Percentiles rank a stretch among this genome's conserved stretches.
These are phyloP conservation scores for Anguilla pacifica DNA, from an alignment of 2,797 vertebrate genomes.

Conservation along the genomic window DNA sequence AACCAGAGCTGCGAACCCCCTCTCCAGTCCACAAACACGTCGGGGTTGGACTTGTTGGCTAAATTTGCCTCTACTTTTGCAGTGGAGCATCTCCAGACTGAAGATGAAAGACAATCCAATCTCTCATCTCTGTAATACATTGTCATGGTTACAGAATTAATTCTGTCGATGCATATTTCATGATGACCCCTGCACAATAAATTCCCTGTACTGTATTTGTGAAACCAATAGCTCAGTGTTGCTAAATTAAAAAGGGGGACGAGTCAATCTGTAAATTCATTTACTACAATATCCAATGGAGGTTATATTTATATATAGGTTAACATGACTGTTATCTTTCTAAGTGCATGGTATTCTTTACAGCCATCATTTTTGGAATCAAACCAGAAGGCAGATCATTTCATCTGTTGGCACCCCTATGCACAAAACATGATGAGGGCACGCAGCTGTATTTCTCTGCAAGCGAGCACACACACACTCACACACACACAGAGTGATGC, in stretches of 20 bases:
- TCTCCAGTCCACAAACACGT: neutral
- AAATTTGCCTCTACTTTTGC: neutral
- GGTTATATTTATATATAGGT: neutral
- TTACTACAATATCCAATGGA: neutral
- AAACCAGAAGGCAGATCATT: slow-evolving; percentile 3
- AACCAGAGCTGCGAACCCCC: slow-evolving; percentile 8
- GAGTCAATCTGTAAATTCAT: neutral
- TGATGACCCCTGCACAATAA: neutral
- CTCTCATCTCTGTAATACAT: neutral
- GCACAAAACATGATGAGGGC: slow-evolving; percentile 11
- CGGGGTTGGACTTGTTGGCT: neutral
- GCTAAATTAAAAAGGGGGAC: neutral
- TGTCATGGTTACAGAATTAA: neutral
- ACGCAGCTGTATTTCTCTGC: neutral
- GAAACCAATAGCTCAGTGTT: neutral
- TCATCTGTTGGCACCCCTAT: slow-evolving; percentile 11
- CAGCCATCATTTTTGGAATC: slow-evolving; percentile 16
- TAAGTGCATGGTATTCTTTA: neutral
- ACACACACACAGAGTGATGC: neutral
- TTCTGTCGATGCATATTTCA: neutral
- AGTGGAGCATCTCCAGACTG: neutral
- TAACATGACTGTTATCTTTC: neutral
- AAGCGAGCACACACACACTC: too few relatives aligned
- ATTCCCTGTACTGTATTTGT: neutral
- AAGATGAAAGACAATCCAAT: neutral